Evolutionary conservation across 2,888 invertebrate species (phyloP).

Genomic region (Lampropteryx suffumata): DNA sequence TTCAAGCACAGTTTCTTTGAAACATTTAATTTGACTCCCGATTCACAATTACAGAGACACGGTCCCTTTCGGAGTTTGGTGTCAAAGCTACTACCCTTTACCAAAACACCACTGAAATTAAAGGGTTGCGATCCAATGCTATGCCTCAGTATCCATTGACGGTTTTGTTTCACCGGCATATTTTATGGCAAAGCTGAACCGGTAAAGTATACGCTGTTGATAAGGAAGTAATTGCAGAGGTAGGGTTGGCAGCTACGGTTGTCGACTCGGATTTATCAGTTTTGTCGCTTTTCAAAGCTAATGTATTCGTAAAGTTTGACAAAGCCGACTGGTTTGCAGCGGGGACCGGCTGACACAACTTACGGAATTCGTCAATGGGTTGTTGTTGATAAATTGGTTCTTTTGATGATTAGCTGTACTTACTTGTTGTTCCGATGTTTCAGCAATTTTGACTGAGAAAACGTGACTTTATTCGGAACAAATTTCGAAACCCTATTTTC

Average conservation of each 20-base stretch:
- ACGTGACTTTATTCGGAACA: too few relatives aligned
- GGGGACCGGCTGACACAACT: slow-evolving; percentile 68
- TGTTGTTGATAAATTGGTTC: slow-evolving; percentile 37
- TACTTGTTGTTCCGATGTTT: slow-evolving; percentile 3
- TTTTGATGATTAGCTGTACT: slow-evolving; percentile 17
- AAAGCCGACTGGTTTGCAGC: slow-evolving; percentile 63
- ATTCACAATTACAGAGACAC: slow-evolving; percentile 64
- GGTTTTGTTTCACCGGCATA: slow-evolving; percentile 1
- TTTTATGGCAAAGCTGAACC: slow-evolving; percentile 6
- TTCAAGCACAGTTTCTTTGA: slow-evolving; percentile 47
- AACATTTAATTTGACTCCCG: slow-evolving; percentile 61
- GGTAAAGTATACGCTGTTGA: slow-evolving; percentile 34
- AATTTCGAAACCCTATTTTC: too few relatives aligned
- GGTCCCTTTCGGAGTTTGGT: slow-evolving; percentile 59
- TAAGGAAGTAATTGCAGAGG: not conserved
- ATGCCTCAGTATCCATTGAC: slow-evolving; percentile 20
- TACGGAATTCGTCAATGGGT: slow-evolving; percentile 61
- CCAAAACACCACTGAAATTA: slow-evolving; percentile 10
- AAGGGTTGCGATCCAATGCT: slow-evolving; percentile 23
- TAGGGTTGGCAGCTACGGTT: slow-evolving; percentile 32
- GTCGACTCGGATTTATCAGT: slow-evolving; percentile 71
- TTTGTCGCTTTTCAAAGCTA: slow-evolving; percentile 64
- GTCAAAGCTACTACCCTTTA: slow-evolving; percentile 54
- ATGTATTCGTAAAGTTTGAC: slow-evolving; percentile 74
- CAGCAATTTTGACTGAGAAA: too few relatives aligned